Base-by-base conservation (phyloP, 1,140 invertebrate genomes). In the Calephelis nemesis region DNA sequence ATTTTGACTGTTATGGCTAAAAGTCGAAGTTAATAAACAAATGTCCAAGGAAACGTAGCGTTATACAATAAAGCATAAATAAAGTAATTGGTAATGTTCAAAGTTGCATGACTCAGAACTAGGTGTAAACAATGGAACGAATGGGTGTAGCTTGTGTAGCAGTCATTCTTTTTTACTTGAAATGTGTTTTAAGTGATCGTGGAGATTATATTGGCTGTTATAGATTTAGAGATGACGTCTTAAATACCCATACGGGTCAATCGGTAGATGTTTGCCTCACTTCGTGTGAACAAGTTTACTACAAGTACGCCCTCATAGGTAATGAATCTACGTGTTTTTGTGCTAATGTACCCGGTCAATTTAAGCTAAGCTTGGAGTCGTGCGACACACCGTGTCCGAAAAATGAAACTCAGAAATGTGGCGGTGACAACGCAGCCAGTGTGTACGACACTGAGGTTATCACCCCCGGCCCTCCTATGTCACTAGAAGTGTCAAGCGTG, bases 331-430 rank as follows among this genome's bases (percentile, higher is more conserved):
- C 84, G 9, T 92, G 92, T 68, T 87, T 86, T 54, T 92, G 90
- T 65, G 85, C 82, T 10, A 92, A 91, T 62, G 62, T 74, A 5
- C 85, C 90, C 0, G 88, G 88, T 3, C 73, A 79, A 11, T 81
- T 85, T 47, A 78, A 83, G 70, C 49, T 90, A 15, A 76, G 73
- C 0, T 54, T 69, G 48, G 83, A 88, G 4, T 66, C 85, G 0
- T 93, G 93, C 68, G 79, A 87, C 68, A 91, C 83, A 0, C 85
- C 90, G 0, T 93, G 93, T 47, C 83, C 92, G 15, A 93, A 93
- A 68, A 93, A 93, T 70, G 92, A 90, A 68, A 87, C 89, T 1
- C 92, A 93, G 71, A 91, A 87, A 48, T 93, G 93, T 70, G 93
- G 93, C 0, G 93, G 93, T 8, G 87, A 88, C 7, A 87, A 91